Conservation (phyloP, 2,888 invertebrate genomes). For the Linyphia triangularis region DNA sequence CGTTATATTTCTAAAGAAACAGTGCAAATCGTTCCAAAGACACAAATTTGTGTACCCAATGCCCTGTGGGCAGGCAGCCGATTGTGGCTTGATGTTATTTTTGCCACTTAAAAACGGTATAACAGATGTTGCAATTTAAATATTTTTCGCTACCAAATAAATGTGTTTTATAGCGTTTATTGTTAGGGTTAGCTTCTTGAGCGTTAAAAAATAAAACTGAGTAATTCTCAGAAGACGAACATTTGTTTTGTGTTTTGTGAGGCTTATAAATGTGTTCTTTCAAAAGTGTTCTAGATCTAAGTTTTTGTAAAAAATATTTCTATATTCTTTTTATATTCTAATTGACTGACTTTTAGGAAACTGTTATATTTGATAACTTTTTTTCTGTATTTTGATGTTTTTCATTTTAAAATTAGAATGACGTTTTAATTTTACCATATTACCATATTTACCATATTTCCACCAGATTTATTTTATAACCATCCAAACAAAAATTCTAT, state of each 20-base stretch:
- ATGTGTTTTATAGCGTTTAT: conserved; percentile 27
- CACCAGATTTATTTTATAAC: too few relatives aligned
- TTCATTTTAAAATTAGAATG: too few relatives aligned
- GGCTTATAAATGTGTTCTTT: too few relatives aligned
- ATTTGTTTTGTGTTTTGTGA: neutral
- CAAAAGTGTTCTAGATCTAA: too few relatives aligned
- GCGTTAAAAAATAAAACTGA: neutral
- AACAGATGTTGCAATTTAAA: conserved; percentile 56
- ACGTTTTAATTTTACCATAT: too few relatives aligned
- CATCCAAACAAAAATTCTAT: too few relatives aligned
- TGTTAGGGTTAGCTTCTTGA: neutral
- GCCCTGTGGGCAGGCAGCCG: conserved; percentile 17
- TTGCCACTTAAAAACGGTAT: conserved; percentile 42
- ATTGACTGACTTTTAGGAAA: too few relatives aligned
- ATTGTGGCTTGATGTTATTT: conserved; percentile 18
- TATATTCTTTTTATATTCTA: too few relatives aligned
- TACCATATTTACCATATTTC: too few relatives aligned
- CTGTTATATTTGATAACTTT: too few relatives aligned
- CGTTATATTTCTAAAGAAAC: conserved; percentile 27
- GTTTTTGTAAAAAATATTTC: too few relatives aligned
- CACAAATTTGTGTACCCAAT: conserved; percentile 12
- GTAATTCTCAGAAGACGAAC: neutral
- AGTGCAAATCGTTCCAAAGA: conserved; percentile 13
- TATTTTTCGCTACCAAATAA: conserved; percentile 39
- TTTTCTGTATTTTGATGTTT: too few relatives aligned